Conservation (phyloP, 64 coral and sea anemone species). For the Stichodactyla helianthus region DNA sequence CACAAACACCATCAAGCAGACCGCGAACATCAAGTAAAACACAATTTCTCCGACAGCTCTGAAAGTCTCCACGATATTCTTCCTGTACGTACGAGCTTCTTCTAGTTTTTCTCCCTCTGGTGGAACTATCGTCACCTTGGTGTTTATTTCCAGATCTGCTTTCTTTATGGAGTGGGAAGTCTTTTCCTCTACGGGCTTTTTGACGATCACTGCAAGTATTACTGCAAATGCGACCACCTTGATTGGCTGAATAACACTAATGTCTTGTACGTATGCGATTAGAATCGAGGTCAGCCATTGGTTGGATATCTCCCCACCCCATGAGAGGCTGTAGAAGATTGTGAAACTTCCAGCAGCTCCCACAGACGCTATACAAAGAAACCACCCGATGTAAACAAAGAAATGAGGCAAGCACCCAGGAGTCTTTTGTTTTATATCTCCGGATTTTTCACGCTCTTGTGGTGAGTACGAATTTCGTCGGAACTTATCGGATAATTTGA, state of each 20-base stretch:
- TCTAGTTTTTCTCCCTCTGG: conserved; percentile 58
- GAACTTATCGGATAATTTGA: neutral
- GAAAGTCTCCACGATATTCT: conserved; percentile 51
- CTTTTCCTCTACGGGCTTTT: conserved; percentile 74
- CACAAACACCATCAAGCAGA: conserved; percentile 71
- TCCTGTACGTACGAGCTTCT: conserved; percentile 39
- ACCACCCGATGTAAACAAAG: conserved; percentile 77
- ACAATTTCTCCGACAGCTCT: conserved; percentile 55
- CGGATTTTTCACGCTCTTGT: neutral
- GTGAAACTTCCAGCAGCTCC: conserved; percentile 47
- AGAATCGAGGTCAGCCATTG: conserved; percentile 83
- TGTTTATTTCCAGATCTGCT: conserved; percentile 45
- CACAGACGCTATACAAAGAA: conserved; percentile 58
- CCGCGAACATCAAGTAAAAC: conserved; percentile 50
- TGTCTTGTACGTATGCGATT: conserved; percentile 72
- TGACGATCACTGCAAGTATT: conserved; percentile 72
- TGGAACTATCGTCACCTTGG: conserved; percentile 45
- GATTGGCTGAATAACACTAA: conserved; percentile 72
- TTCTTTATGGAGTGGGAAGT: conserved; percentile 39
- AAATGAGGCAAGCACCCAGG: conserved; percentile 73
- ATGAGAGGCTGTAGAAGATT: conserved; percentile 74
- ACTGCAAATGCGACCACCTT: conserved; percentile 62
- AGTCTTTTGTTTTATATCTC: neutral
- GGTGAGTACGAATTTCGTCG: neutral
- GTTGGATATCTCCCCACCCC: conserved; percentile 73